These are phyloP conservation scores for Campoplex nolae DNA, from an alignment of 2,888 invertebrate genomes.

Conservation along the genomic window DNA sequence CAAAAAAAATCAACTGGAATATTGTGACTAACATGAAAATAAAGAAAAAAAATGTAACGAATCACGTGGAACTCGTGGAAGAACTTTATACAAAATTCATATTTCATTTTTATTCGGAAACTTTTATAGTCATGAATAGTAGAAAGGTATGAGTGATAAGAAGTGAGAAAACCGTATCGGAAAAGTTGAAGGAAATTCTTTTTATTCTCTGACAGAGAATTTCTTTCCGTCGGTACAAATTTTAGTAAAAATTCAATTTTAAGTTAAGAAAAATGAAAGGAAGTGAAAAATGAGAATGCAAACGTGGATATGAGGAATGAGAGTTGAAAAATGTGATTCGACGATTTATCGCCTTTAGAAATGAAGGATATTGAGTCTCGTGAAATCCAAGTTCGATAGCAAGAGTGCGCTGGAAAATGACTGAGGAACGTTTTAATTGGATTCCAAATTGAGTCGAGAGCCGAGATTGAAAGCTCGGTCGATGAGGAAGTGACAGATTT, in stretches of 20 bases:
- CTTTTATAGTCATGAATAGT: not conserved
- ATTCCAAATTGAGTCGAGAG: constrained; percentile 27
- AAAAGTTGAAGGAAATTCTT: not conserved
- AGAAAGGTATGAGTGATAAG: not conserved
- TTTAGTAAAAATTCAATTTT: not conserved
- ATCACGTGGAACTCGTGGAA: not conserved
- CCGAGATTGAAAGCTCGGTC: constrained; percentile 8
- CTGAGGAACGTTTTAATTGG: constrained; percentile 23
- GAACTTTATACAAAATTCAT: not conserved
- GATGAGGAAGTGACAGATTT: constrained; percentile 21
- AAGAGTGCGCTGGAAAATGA: not conserved
- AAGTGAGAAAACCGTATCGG: not conserved
- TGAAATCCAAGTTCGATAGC: not conserved
- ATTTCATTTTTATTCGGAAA: not conserved
- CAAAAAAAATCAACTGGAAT: not conserved
- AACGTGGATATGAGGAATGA: not conserved
- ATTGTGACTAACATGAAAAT: not conserved
- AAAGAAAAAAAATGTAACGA: not conserved
- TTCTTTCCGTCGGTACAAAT: not conserved
- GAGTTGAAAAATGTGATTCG: constrained; percentile 36
- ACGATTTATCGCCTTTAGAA: not conserved
- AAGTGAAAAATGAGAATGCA: not conserved
- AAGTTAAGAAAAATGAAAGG: not conserved
- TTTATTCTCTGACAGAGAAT: not conserved
- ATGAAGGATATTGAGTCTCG: constrained; percentile 18